Percentiles rank a stretch among this genome's conserved stretches.
These are phyloP conservation scores for Simalia tracyae DNA, from an alignment of 2,797 vertebrate species.

Conservation along the genomic window DNA sequence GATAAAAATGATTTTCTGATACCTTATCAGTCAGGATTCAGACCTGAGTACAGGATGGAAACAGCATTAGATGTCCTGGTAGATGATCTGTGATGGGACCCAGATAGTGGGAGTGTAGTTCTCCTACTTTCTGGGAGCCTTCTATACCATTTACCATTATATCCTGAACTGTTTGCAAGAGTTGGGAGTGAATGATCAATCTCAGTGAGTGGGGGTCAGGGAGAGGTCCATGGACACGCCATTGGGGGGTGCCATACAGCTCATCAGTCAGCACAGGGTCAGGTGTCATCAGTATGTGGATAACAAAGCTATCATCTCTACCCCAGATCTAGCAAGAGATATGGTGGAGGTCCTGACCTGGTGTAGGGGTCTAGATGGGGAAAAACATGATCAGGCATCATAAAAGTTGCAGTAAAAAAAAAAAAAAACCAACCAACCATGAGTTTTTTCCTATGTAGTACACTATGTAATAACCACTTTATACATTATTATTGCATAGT, in stretches of 20 bases:
- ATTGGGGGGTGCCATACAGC: not conserved
- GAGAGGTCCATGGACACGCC: not conserved
- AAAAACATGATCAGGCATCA: not conserved
- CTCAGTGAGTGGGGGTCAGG: not conserved
- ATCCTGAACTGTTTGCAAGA: not conserved
- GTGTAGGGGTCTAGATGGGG: not conserved
- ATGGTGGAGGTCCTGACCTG: not conserved
- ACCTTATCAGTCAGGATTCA: not conserved
- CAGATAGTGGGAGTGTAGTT: not conserved
- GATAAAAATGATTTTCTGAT: not conserved
- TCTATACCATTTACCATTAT: not conserved
- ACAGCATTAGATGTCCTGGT: not conserved
- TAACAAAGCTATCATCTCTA: not conserved
- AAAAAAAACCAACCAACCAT: not conserved
- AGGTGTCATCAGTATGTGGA: not conserved
- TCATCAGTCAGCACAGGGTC: not conserved
- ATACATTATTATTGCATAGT: not conserved
- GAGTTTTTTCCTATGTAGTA: not conserved
- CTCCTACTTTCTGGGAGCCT: not conserved
- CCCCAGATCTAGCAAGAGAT: not conserved
- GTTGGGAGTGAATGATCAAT: not conserved
- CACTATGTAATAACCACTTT: not conserved
- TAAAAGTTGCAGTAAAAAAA: not conserved
- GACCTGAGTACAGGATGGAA: not conserved
- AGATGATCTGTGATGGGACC: not conserved